phyloP scores from a whole-genome alignment of 2,888 invertebrate species.

The Actias luna region DNA sequence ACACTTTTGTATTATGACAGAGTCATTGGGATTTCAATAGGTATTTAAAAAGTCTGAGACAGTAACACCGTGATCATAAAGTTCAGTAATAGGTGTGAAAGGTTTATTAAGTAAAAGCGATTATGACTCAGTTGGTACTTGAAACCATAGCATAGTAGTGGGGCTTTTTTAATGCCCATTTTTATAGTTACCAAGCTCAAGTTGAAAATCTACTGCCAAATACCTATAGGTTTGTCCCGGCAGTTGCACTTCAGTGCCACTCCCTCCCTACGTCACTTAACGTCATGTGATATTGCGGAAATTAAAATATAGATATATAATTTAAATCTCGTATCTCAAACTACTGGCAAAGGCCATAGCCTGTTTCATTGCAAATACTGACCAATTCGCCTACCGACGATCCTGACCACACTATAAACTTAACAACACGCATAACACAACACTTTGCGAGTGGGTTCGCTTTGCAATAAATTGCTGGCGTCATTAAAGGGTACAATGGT shows the following conservation, averaged over 20 bases:
- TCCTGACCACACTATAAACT: not conserved
- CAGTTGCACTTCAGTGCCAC: not conserved
- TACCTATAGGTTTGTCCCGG: not conserved
- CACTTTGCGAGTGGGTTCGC: not conserved
- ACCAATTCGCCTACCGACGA: not conserved
- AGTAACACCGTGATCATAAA: no score
- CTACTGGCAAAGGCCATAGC: no score
- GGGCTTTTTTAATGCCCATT: not conserved
- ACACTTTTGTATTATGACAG: no score
- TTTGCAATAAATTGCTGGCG: not conserved
- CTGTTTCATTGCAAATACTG: no score
- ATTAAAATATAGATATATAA: no score
- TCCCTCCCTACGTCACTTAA: not conserved
- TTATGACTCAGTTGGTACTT: no score
- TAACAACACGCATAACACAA: not conserved
- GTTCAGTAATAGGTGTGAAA: no score
- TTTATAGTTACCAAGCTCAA: not conserved
- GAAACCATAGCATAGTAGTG: not conserved
- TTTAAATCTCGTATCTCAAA: no score
- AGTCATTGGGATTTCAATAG: no score
- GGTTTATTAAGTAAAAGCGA: no score
- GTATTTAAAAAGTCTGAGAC: no score
- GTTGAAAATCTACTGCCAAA: not conserved
- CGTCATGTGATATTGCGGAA: not conserved
- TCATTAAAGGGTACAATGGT: constrained; percentile 2